Evolutionary conservation across 2,888 invertebrate species (phyloP).

Genomic region (Monoplex corrugatus): DNA sequence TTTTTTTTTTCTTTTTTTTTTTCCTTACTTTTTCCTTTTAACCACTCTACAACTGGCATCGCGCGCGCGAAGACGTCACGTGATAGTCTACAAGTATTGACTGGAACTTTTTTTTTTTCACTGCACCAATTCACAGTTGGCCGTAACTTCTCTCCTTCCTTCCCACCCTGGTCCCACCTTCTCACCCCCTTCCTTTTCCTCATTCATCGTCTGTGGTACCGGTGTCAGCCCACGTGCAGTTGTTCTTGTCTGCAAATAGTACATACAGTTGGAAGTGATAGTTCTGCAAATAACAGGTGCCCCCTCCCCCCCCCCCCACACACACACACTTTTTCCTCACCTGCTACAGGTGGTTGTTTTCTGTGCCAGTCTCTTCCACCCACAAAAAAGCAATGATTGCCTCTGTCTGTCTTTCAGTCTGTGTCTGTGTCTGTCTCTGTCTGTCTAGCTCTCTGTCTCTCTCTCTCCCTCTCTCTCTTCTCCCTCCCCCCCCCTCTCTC

Average conservation of each 20-base stretch:
- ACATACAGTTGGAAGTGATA: too few species aligned
- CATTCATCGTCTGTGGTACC: too few species aligned
- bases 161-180: background rate
- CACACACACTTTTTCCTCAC: too few species aligned
- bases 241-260: too few species aligned
- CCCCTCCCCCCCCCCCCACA: too few species aligned
- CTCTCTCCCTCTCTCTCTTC: background rate
- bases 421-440: background rate
- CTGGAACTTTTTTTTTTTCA: background rate
- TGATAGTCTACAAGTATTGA: conserved; percentile 14
- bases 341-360: background rate
- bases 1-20: background rate
- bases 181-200: background rate
- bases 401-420: background rate
- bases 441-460: background rate
- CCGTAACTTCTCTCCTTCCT: background rate
- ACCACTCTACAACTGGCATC: background rate
- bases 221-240: too few species aligned
- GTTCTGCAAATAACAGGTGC: too few species aligned
- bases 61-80: background rate
- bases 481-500: background rate
- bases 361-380: background rate
- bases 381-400: too few species aligned
- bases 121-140: background rate
- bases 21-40: background rate